Conservation (phyloP, 1,140 invertebrate species). For the Drosophila teissieri region DNA sequence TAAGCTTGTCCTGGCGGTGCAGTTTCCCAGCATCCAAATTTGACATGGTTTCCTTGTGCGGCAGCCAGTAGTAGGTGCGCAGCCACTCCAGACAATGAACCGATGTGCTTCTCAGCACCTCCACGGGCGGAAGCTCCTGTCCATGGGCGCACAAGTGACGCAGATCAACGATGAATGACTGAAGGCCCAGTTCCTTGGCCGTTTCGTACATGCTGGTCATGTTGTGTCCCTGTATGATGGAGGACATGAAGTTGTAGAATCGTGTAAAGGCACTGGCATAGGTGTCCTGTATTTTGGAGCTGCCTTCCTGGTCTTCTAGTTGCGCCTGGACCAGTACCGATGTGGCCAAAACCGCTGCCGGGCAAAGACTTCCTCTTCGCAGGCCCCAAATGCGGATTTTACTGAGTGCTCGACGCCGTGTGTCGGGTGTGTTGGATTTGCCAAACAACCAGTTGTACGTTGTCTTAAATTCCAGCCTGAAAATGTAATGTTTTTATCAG, state of each 20-base stretch:
- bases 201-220: conserved; percentile 80
- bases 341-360: conserved; percentile 77
- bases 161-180: conserved; percentile 79
- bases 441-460: conserved; percentile 64
- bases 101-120: conserved; percentile 59
- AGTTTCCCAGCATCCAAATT: conserved; percentile 62
- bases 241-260: conserved; percentile 84
- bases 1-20: conserved; percentile 52
- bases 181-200: conserved; percentile 67
- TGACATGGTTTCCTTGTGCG: conserved; percentile 50
- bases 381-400: conserved; percentile 73
- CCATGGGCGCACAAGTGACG: conserved; percentile 81
- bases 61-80: conserved; percentile 70
- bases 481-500: conserved; percentile 7
- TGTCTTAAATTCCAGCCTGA: conserved; percentile 66
- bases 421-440: conserved; percentile 16
- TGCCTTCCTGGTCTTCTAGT: conserved; percentile 46
- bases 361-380: conserved; percentile 70
- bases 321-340: conserved; percentile 63
- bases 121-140: conserved; percentile 63
- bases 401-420: conserved; percentile 40
- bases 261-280: conserved; percentile 77
- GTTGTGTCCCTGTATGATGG: conserved; percentile 71
- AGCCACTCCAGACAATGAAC: conserved; percentile 74
- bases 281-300: conserved; percentile 37